Evolutionary conservation across 1,140 invertebrate species (phyloP), one percentile per base, ranked within the genome.

Genomic region (Ceratosolen solmsi): DNA sequence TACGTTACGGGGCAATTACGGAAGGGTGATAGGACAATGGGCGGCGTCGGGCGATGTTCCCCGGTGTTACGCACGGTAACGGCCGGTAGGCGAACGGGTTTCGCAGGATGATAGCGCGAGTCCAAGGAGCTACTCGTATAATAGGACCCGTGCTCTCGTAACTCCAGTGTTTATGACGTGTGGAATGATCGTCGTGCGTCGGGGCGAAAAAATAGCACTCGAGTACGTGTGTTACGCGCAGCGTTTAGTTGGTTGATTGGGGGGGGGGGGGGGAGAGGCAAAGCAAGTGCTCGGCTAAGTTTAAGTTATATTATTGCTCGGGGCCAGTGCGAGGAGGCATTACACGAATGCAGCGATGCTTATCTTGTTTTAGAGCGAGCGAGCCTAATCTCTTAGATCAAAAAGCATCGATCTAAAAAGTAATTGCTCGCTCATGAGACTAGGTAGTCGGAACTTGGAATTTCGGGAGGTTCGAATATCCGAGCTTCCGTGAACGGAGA

Each of bases 1-100:
- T 80, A 73, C 78, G 51, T 63, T 80, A n/a, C 22, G 15, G 20
- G 54, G 30, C n/a, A n/a, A 2, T 9, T 4, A 17, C 2, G 30
- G 30, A 36, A 17, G 27, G 17, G 27, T 22, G 56, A 65, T 22
- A 65, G 65, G 51, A 71, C 77, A 79, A 79, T 79, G 27, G 30
- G 15, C 22, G 36, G 8, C 9, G 27, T 4, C 1, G 4, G 72
- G 30, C n/a, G 20, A 51, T 8, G 41, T 51, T 41, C n/a, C 51
- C n/a, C n/a, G n/a, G n/a, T n/a, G n/a, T n/a, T n/a, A 22, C 70
- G 22, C 70, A 41, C 36, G 25, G 30, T 36, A 70, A 36, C 65
- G 36, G 33, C 33, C 27, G 8, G n/a, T 13, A 46, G 56, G 11
- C 38, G 5, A 51, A 72, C n/a, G 70, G 46, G 46, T 72, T 51